These are phyloP conservation scores for Tanaodytes sp. DNA, from an alignment of 2,888 invertebrate genomes.

Conservation along the genomic window DNA sequence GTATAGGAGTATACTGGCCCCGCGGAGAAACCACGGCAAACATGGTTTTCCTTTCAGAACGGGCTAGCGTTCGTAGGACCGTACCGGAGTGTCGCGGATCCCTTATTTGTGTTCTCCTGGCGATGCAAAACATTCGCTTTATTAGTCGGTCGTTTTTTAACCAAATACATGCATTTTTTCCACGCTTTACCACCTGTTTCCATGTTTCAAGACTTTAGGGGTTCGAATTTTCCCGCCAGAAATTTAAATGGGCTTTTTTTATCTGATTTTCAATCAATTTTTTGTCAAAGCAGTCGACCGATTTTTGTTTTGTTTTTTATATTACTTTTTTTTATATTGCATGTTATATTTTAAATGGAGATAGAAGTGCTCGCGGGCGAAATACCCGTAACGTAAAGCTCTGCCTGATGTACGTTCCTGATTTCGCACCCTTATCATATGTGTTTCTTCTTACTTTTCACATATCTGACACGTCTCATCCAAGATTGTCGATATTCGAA, in stretches of 20 bases:
- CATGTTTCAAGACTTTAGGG: too few species aligned
- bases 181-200: too few species aligned
- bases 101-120: conserved; percentile 15
- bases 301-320: too few species aligned
- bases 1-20: conserved; percentile 55
- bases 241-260: too few species aligned
- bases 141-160: too few species aligned
- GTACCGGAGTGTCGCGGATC: conserved; percentile 26
- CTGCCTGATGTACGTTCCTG: conserved; percentile 43
- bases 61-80: conserved; percentile 55
- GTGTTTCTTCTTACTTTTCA: conserved; percentile 57
- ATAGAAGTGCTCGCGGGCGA: too few species aligned
- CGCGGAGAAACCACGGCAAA: conserved; percentile 63
- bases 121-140: neutral
- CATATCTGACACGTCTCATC: conserved; percentile 64
- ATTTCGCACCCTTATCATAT: conserved; percentile 62
- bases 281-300: too few species aligned
- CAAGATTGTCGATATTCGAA: conserved; percentile 65
- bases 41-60: conserved; percentile 71
- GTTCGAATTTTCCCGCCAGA: too few species aligned
- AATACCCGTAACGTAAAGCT: neutral
- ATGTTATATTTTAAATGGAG: too few species aligned
- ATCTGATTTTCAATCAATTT: too few species aligned
- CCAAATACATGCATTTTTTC: too few species aligned
- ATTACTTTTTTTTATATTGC: too few species aligned